These are phyloP conservation scores for Torymus auratus DNA, from an alignment of 2,888 invertebrate species.

Conservation along the genomic window DNA sequence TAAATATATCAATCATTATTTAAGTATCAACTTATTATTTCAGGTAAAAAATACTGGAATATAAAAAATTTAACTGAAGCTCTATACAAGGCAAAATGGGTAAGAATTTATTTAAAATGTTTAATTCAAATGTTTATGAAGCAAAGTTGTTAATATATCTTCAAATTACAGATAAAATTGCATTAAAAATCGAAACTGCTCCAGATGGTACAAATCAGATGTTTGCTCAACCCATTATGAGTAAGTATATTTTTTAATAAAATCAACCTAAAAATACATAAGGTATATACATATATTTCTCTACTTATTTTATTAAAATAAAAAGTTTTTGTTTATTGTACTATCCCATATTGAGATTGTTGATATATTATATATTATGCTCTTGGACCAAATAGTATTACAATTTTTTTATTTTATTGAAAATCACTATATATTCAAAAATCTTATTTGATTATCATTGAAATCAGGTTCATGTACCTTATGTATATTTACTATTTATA, in stretches of 20 bases:
- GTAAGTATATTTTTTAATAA: conserved; percentile 41
- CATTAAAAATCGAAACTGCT: conserved; percentile 57
- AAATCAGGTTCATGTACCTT: not conserved
- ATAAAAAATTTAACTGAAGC: too few relatives aligned
- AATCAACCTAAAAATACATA: not conserved
- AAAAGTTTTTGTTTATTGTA: not conserved
- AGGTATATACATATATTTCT: too few relatives aligned
- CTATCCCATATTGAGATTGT: not conserved
- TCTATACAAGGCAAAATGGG: conserved; percentile 22
- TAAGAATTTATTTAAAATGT: not conserved
- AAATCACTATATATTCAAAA: too few relatives aligned
- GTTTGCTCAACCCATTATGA: conserved; percentile 57
- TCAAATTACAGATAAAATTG: conserved; percentile 52
- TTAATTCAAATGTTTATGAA: not conserved
- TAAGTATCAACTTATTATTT: too few relatives aligned
- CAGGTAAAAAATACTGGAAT: too few relatives aligned
- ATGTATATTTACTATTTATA: not conserved
- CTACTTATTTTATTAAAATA: not conserved
- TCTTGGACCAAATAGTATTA: too few relatives aligned
- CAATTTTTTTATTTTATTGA: too few relatives aligned
- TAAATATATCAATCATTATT: too few relatives aligned
- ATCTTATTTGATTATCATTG: too few relatives aligned
- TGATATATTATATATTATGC: too few relatives aligned
- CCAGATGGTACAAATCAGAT: conserved; percentile 57
- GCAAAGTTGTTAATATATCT: not conserved